Percentiles rank a stretch among this genome's conserved stretches.
Conservation (phyloP, 2,797 vertebrate genomes). For the Dicrostonyx torquatus region DNA sequence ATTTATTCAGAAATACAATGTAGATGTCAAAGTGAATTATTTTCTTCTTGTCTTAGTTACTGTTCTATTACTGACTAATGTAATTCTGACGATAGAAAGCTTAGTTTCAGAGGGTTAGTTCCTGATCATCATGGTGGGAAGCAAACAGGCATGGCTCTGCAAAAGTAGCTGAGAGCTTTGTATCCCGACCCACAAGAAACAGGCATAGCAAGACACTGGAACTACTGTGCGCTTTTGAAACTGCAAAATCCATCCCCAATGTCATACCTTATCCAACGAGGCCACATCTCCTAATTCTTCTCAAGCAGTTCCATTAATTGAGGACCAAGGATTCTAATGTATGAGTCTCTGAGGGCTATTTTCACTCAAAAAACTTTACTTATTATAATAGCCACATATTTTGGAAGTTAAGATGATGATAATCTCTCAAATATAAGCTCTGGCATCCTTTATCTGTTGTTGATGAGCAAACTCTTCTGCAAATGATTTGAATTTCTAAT, state of each 20-base stretch:
- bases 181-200: background rate
- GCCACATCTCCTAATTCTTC: background rate
- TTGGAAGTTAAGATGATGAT: background rate
- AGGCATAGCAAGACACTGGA: background rate
- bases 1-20: slow-evolving; percentile 28
- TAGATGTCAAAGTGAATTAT: background rate
- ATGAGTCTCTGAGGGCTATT: background rate
- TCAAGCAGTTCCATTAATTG: no score
- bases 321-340: background rate
- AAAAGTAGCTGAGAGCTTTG: background rate
- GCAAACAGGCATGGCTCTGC: background rate
- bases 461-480: background rate
- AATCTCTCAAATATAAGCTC: background rate
- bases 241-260: background rate
- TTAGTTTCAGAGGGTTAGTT: background rate
- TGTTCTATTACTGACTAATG: background rate
- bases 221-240: background rate
- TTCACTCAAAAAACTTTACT: background rate
- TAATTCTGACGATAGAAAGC: background rate
- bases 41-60: background rate
- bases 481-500: background rate
- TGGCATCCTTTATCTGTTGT: background rate
- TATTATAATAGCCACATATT: background rate
- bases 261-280: background rate
- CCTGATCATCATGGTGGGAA: no score